These are phyloP conservation scores for Blennius ocellaris DNA, from an alignment of 2,113 vertebrate species.

Conservation along the genomic window DNA sequence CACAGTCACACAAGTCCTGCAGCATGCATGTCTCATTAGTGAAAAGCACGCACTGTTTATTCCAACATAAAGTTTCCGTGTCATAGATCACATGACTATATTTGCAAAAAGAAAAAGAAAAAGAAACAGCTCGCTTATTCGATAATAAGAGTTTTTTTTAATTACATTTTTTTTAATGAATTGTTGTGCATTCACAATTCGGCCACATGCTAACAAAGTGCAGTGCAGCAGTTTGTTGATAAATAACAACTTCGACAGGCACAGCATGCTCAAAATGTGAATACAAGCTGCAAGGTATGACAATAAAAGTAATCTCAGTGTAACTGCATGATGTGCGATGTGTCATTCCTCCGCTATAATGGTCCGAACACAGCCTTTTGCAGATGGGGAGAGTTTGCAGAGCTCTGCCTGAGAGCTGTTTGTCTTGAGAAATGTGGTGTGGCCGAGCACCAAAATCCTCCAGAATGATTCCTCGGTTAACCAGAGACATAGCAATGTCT, in stretches of 20 bases:
- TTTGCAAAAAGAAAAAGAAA: conserved; percentile 1
- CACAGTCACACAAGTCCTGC: neutral
- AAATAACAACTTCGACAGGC: neutral
- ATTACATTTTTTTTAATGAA: neutral
- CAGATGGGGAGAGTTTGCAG: conserved; percentile 31
- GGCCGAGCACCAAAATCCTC: conserved; percentile 68
- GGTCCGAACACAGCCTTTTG: conserved; percentile 25
- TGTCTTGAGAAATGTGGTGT: conserved; percentile 72
- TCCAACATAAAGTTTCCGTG: neutral
- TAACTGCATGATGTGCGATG: conserved; percentile 17
- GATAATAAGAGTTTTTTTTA: neutral
- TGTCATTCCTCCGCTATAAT: conserved; percentile 48
- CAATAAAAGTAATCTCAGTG: conserved; percentile 18
- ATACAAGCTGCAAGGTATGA: too few species aligned
- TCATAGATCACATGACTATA: neutral
- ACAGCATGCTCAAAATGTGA: too few species aligned
- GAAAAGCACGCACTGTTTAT: neutral
- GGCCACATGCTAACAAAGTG: neutral
- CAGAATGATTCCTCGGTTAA: conserved; percentile 72
- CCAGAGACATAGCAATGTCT: conserved; percentile 69
- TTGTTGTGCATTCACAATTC: neutral
- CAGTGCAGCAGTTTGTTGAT: neutral
- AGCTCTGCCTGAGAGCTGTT: conserved; percentile 64
- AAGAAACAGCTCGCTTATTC: neutral
- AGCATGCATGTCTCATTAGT: neutral